Percentiles rank a stretch among this genome's conserved stretches.
phyloP scores from a whole-genome alignment of 2,888 invertebrate species.

The Chymomyza amoena region DNA sequence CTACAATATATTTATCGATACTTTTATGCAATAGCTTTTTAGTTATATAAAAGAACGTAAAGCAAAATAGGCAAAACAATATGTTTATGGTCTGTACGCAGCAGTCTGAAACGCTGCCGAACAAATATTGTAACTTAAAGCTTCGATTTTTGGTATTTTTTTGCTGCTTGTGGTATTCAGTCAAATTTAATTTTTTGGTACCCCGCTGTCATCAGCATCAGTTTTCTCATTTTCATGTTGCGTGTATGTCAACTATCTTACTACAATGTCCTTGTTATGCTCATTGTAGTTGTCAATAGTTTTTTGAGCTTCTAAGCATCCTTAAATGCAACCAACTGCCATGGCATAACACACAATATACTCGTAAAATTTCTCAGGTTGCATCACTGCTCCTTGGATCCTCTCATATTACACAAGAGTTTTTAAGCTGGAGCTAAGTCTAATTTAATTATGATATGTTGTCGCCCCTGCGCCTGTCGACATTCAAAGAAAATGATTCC shows the following conservation, averaged over 20 bases:
- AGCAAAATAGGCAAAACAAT: too few relatives aligned
- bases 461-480: slow-evolving; percentile 40
- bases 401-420: slow-evolving; percentile 47
- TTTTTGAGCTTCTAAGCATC: slow-evolving; percentile 4
- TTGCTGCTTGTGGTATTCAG: too few relatives aligned
- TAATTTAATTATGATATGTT: slow-evolving; percentile 72
- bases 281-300: slow-evolving; percentile 23
- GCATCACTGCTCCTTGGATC: slow-evolving; percentile 20
- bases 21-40: too few relatives aligned
- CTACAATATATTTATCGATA: too few relatives aligned
- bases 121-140: too few relatives aligned
- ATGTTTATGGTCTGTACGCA: too few relatives aligned
- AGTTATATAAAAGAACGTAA: too few relatives aligned
- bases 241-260: slow-evolving; percentile 31
- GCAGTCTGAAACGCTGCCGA: too few relatives aligned
- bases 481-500: not conserved
- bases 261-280: slow-evolving; percentile 26
- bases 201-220: too few relatives aligned
- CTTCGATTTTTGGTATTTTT: too few relatives aligned
- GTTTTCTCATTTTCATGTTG: too few relatives aligned
- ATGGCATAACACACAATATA: not conserved
- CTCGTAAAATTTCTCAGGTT: not conserved
- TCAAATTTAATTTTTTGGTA: too few relatives aligned
- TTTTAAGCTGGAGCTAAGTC: slow-evolving; percentile 68
- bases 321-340: not conserved